A percentile compares a stretch with the other conserved stretches of the same genome.
These are phyloP conservation scores for Scelioninae gen. 1 DNA, from an alignment of 2,888 invertebrate species.

Conservation along the genomic window DNA sequence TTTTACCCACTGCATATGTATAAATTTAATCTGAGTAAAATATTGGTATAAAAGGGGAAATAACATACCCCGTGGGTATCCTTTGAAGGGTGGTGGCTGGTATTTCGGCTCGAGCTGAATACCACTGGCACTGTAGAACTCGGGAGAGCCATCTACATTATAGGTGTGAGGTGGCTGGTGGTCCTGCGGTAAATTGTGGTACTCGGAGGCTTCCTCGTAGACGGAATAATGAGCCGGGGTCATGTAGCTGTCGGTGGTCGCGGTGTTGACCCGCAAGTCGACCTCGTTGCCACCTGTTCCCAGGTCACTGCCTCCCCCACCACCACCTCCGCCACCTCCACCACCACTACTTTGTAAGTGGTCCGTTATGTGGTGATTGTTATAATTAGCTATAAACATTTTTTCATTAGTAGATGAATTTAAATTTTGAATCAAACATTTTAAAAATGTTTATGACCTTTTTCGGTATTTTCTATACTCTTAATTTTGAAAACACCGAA, in stretches of 20 bases:
- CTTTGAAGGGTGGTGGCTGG: constrained; percentile 89
- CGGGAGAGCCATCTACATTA: constrained; percentile 88
- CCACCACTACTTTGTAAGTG: constrained; percentile 80
- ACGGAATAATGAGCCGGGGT: constrained; percentile 83
- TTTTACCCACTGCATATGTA: no score
- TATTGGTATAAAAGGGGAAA: neutral
- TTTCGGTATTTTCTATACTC: no score
- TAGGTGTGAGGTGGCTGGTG: constrained; percentile 86
- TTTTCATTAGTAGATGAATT: constrained; percentile 12
- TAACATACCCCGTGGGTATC: constrained; percentile 88
- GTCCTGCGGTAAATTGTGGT: constrained; percentile 80
- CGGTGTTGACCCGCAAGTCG: constrained; percentile 78
- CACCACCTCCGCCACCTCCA: constrained; percentile 72
- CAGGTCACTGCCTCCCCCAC: constrained; percentile 78
- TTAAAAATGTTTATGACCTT: no score
- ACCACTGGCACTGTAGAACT: constrained; percentile 89
- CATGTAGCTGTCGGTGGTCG: constrained; percentile 81
- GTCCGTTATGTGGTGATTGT: constrained; percentile 82
- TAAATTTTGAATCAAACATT: neutral
- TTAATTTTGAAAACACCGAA: no score
- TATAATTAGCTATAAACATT: constrained; percentile 79
- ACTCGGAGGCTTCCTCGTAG: constrained; percentile 84
- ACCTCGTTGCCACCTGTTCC: constrained; percentile 80
- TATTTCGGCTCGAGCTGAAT: constrained; percentile 89
- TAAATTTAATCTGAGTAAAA: no score